Percentiles rank a stretch among this genome's conserved stretches.
Conservation (phyloP, 2,888 invertebrate species). For the Prionchulus punctatus region DNA sequence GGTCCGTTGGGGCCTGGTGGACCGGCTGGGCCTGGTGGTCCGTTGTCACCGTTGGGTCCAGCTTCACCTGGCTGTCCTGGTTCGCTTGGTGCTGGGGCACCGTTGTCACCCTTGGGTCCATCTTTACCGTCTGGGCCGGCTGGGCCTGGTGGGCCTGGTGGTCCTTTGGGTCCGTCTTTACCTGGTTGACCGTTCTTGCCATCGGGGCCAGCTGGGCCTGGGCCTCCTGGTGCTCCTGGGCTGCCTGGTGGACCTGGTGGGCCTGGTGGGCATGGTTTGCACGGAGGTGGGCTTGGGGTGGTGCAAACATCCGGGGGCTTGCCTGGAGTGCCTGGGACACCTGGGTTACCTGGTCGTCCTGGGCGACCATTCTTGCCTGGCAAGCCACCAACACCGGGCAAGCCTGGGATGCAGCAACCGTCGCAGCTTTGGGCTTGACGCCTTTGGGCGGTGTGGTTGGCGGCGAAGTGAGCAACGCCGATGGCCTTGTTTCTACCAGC, state of each 20-base stretch:
- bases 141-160: constrained; percentile 22
- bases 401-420: constrained; percentile 15
- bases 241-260: constrained; percentile 15
- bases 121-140: constrained; percentile 12
- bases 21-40: constrained; percentile 17
- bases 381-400: constrained; percentile 14
- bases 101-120: neutral
- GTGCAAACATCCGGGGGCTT: constrained; percentile 7
- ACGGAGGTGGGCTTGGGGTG: neutral
- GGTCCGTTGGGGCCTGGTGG: constrained; percentile 15
- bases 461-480: neutral
- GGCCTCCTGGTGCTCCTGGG: constrained; percentile 26
- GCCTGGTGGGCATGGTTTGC: neutral
- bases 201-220: constrained; percentile 23
- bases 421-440: constrained; percentile 14
- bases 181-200: constrained; percentile 20
- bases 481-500: neutral
- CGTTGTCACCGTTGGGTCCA: constrained; percentile 13
- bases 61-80: constrained; percentile 22
- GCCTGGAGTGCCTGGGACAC: constrained; percentile 8
- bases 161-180: constrained; percentile 23
- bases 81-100: neutral
- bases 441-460: constrained; percentile 14
- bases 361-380: constrained; percentile 6
- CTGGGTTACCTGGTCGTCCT: constrained; percentile 7